phyloP scores from a whole-genome alignment of 2,888 invertebrate species.

The Parnassius mnemosyne region DNA sequence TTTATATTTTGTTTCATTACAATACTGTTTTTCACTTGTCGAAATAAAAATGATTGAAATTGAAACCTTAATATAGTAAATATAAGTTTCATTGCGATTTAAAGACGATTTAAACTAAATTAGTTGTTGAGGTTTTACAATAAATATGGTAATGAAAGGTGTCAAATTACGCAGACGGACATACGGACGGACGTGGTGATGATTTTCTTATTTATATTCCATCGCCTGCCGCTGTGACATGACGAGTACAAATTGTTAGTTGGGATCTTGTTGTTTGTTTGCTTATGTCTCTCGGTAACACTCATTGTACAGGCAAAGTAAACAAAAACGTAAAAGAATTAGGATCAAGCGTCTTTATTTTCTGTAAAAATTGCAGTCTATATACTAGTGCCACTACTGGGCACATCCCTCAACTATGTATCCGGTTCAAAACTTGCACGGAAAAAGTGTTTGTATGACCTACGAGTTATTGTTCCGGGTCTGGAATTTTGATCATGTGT shows the following conservation, averaged over 20 bases:
- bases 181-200: slow-evolving; percentile 57
- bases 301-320: slow-evolving; percentile 20
- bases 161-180: slow-evolving; percentile 72
- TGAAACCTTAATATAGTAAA: slow-evolving; percentile 27
- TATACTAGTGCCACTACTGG: no score
- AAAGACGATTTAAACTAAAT: slow-evolving; percentile 21
- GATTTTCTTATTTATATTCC: slow-evolving; percentile 68
- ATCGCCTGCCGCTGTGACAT: slow-evolving; percentile 39
- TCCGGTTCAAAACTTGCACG: no score
- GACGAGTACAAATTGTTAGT: slow-evolving; percentile 61
- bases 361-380: no score
- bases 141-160: slow-evolving; percentile 79
- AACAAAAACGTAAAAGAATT: no score
- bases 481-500: no score
- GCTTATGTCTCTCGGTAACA: slow-evolving; percentile 32
- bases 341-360: no score
- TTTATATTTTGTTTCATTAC: slow-evolving; percentile 53
- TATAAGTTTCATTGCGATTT: slow-evolving; percentile 27
- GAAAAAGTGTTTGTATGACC: no score
- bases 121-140: slow-evolving; percentile 49
- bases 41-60: slow-evolving; percentile 18
- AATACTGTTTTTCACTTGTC: slow-evolving; percentile 27
- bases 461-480: no score
- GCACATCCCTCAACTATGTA: no score
- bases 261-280: slow-evolving; percentile 55